Conservation (phyloP, 2,113 vertebrate species). For the Bothrops jararaca region DNA sequence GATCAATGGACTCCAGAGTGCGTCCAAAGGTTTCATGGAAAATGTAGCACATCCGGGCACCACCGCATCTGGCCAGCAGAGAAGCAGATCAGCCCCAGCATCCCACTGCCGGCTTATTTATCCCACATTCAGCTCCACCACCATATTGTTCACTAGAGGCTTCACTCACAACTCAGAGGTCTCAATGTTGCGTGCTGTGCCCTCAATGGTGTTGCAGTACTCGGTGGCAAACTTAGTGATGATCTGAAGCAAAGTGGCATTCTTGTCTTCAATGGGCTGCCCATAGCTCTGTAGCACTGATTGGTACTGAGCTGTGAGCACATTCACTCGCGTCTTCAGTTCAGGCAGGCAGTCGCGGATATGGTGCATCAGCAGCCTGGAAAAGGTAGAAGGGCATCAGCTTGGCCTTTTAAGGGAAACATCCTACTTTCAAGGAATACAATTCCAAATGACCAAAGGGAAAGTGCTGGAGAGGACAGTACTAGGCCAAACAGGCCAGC, state of each 20-base stretch:
- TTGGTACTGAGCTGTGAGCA: conserved; percentile 76
- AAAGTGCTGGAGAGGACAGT: neutral
- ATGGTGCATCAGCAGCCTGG: conserved; percentile 76
- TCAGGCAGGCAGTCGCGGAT: conserved; percentile 79
- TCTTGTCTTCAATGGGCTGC: conserved; percentile 77
- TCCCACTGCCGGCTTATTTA: neutral
- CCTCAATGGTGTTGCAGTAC: conserved; percentile 81
- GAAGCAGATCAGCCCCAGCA: neutral
- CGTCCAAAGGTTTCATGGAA: conserved; percentile 82
- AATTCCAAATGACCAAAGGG: too few species aligned
- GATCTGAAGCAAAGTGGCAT: conserved; percentile 78
- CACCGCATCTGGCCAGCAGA: conserved; percentile 67
- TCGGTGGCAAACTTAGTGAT: conserved; percentile 81
- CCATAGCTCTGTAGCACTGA: conserved; percentile 73
- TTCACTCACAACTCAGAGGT: conserved; percentile 78
- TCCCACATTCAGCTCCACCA: too few species aligned
- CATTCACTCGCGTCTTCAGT: conserved; percentile 74
- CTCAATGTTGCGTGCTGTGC: conserved; percentile 76
- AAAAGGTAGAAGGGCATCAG: neutral
- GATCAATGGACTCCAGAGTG: conserved; percentile 78
- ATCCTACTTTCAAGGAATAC: neutral
- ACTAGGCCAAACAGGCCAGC: neutral
- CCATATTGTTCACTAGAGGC: neutral
- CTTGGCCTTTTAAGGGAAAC: neutral
- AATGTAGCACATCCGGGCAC: conserved; percentile 81